Base-by-base conservation (phyloP, 2,113 vertebrate genomes). In the Ia io region DNA sequence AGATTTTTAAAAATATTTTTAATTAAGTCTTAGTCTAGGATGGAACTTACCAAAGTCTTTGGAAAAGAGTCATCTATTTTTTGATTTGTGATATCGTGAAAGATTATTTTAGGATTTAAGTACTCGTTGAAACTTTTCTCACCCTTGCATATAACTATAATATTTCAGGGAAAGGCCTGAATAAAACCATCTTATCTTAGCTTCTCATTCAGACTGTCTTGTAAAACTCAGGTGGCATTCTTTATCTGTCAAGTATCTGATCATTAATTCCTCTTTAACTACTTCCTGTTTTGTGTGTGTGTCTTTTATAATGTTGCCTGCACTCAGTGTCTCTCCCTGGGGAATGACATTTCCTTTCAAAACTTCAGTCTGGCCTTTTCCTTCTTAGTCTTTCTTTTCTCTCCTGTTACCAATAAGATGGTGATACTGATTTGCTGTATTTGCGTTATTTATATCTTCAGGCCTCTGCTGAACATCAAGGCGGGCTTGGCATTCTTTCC, bases 381-480 rank as follows among this genome's bases (percentile, higher is more conserved):
- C 53, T 92, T 83, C 83, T 40, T 82, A 56, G 40, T 95, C 92
- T 95, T 95, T 71, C 83, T 91, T 95, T 94, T 94, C 95, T 95
- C 90, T 95, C 85, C 84, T 84, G 42, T 91, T 93, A 86, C 90
- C 92, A 96, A 95, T 94, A 91, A 95, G 93, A 96, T 61, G 37
- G 56, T 88, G 77, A 90, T 92, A 53, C 94, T 88, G 51, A 89
- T 91, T 93, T 92, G 74, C 77, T 94, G 89, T 94, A 88, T 93
- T 90, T 90, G 76, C 61, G 78, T 82, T 94, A 97, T 96, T 97
- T 97, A 95, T 96, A 95, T 94, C 96, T 89, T 74, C 56, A 44
- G 74, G 20, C 28, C 88, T 95, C 96, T 91, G 95, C 82, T 92
- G 90, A 89, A 70, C 95, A 95, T 83, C 91, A 91, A 51, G 63